Evolutionary conservation across 2,113 vertebrate species (phyloP).

Genomic region (Gymnorhina tibicen): DNA sequence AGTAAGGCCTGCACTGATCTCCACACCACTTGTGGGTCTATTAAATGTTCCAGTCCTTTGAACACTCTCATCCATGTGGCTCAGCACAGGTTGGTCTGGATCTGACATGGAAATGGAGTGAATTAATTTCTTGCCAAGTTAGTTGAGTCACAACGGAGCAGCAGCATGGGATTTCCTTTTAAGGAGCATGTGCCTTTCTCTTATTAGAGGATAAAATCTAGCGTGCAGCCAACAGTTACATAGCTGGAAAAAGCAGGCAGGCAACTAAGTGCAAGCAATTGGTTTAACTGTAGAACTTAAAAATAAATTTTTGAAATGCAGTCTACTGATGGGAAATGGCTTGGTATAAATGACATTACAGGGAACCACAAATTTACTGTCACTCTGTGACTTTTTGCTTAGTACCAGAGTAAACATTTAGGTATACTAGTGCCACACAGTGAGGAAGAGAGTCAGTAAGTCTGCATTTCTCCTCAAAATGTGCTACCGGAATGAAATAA

Average conservation of each 20-base stretch:
- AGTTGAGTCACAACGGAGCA: background rate
- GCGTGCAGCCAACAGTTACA: background rate
- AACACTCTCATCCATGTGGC: background rate
- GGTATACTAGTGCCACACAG: background rate
- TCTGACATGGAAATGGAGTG: background rate
- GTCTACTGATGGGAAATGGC: background rate
- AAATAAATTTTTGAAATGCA: background rate
- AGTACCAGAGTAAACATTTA: background rate
- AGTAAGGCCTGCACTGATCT: background rate
- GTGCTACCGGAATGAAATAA: background rate
- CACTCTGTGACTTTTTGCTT: background rate
- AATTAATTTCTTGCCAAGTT: background rate
- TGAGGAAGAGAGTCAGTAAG: background rate
- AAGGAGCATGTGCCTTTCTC: background rate
- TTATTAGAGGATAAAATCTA: background rate
- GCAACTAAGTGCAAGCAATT: background rate
- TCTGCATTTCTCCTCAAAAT: background rate
- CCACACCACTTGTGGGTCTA: rapidly evolving
- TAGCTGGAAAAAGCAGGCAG: background rate
- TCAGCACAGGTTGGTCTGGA: background rate
- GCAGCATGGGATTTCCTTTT: slow-evolving; percentile 1
- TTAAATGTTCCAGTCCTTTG: background rate
- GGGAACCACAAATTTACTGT: background rate
- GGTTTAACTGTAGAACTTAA: background rate
- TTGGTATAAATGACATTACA: background rate